phyloP scores from a whole-genome alignment of 2,113 vertebrate genomes.

The Prionailurus viverrinus region DNA sequence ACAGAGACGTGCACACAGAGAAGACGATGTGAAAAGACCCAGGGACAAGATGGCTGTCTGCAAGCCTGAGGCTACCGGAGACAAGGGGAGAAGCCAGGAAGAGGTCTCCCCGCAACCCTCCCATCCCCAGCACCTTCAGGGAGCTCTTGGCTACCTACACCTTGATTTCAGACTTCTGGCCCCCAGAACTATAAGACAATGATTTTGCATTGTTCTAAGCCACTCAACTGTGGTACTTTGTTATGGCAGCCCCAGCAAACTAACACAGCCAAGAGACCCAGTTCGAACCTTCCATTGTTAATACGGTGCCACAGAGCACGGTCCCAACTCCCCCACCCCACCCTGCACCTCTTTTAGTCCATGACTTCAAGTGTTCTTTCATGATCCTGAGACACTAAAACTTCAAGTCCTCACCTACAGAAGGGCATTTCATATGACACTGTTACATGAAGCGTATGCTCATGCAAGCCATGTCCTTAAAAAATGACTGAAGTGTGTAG shows the following conservation, averaged over 20 bases:
- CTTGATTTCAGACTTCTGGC: neutral
- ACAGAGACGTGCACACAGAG: neutral
- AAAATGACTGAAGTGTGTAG: neutral
- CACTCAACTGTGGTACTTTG: neutral
- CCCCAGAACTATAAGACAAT: neutral
- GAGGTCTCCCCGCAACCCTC: neutral
- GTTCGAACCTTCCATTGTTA: neutral
- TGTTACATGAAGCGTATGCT: neutral
- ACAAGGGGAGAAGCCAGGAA: neutral
- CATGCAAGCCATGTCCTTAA: neutral
- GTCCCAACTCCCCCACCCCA: too few species aligned
- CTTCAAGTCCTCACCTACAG: neutral
- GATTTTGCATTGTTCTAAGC: neutral
- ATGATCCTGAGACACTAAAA: neutral
- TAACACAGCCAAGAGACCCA: neutral
- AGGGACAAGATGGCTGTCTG: neutral
- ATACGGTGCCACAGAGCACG: neutral
- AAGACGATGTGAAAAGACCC: rapidly evolving
- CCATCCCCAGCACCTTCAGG: neutral
- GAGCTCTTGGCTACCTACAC: rapidly evolving
- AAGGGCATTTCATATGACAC: neutral
- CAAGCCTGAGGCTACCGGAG: neutral
- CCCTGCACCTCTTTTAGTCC: neutral
- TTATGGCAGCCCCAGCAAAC: neutral
- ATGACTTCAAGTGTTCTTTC: rapidly evolving